phyloP scores from a whole-genome alignment of 2,113 vertebrate species.

The Hippocampus guttulatus region DNA sequence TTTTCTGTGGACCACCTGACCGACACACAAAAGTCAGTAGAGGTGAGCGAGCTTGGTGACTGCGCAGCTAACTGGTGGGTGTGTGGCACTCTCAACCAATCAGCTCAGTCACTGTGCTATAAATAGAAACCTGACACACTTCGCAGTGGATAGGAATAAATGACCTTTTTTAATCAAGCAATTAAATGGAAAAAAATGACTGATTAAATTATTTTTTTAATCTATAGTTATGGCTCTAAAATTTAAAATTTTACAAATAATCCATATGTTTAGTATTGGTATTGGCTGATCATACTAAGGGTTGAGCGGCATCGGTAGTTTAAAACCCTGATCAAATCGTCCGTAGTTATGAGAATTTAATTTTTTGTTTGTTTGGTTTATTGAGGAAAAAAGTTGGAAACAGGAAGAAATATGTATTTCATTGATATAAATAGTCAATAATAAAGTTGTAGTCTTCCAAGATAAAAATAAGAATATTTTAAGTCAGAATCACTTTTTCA shows the following conservation, averaged over 20 bases:
- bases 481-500: no score
- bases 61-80: background rate
- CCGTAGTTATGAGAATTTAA: no score
- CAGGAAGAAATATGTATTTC: no score
- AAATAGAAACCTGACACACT: conserved; percentile 2
- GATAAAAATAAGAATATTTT: background rate
- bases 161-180: background rate
- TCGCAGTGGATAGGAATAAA: background rate
- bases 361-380: background rate
- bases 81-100: background rate
- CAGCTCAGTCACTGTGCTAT: background rate
- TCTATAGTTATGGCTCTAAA: no score
- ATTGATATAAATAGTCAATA: no score
- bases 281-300: no score
- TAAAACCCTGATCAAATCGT: no score
- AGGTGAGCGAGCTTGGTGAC: background rate
- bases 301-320: no score
- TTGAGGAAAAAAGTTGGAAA: background rate
- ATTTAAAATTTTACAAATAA: no score
- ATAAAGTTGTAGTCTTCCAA: background rate
- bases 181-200: background rate
- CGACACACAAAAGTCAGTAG: background rate
- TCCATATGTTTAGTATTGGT: no score
- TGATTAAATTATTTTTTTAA: no score
- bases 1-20: conserved; percentile 63